A percentile compares a stretch with the other conserved stretches of the same genome.
Conservation (phyloP, 2,888 invertebrate species). For the Nomada fabriciana region DNA sequence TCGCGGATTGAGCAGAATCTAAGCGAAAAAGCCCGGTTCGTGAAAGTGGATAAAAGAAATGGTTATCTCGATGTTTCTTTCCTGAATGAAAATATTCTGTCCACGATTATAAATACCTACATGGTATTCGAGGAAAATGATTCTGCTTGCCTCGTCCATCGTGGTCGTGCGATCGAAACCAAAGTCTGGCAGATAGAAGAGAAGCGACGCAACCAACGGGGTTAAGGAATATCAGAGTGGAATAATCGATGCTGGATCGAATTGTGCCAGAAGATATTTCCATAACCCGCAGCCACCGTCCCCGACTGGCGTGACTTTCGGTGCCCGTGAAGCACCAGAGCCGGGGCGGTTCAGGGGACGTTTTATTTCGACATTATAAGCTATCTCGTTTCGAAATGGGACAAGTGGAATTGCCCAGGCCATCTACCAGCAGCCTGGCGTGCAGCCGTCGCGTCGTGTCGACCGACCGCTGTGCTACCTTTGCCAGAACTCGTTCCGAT, state of each 20-base stretch:
- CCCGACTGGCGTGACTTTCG: conserved; percentile 62
- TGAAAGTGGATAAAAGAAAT: background rate
- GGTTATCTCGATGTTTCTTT: background rate
- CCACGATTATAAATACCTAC: too few species aligned
- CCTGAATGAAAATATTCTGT: background rate
- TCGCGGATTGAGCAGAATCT: conserved; percentile 16
- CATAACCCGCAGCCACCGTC: conserved; percentile 69
- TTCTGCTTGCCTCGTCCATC: too few species aligned
- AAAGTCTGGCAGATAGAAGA: background rate
- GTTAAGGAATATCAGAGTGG: conserved; percentile 37
- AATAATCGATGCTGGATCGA: conserved; percentile 49
- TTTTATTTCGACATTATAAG: conserved; percentile 80
- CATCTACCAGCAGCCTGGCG: conserved; percentile 50
- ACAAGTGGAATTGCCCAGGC: conserved; percentile 77
- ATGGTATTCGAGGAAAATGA: too few species aligned
- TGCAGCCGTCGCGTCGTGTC: conserved; percentile 39
- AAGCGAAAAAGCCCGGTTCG: background rate
- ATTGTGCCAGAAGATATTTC: conserved; percentile 68
- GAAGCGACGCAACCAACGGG: conserved; percentile 35
- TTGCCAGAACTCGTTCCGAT: conserved; percentile 59
- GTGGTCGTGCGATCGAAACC: too few species aligned
- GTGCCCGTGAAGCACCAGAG: conserved; percentile 66
- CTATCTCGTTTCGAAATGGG: conserved; percentile 79
- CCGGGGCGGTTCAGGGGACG: conserved; percentile 63
- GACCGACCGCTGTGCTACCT: conserved; percentile 20